A percentile compares a stretch with the other conserved stretches of the same genome.
These are phyloP conservation scores for Drosophila pseudoananassae DNA, from an alignment of 1,140 invertebrate genomes.

Conservation along the genomic window DNA sequence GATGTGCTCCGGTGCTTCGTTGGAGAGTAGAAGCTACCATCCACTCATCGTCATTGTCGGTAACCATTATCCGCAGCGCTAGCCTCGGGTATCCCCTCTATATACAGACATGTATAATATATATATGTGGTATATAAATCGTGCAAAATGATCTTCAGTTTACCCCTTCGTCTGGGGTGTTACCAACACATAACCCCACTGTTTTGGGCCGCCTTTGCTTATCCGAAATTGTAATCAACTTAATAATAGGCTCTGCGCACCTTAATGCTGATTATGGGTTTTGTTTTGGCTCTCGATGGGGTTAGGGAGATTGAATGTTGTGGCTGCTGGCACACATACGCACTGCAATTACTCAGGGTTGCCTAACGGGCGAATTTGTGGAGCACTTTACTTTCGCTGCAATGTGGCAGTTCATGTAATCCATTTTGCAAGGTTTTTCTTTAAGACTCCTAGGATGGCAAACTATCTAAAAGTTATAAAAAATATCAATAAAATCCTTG, in stretches of 20 bases:
- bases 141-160: slow-evolving; percentile 51
- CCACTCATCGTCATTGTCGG: slow-evolving; percentile 62
- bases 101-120: background rate
- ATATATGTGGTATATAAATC: slow-evolving; percentile 28
- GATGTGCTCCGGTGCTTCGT: slow-evolving; percentile 15
- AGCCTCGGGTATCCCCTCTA: slow-evolving; percentile 28
- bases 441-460: background rate
- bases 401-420: background rate
- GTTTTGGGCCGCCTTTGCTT: slow-evolving; percentile 46
- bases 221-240: slow-evolving; percentile 73
- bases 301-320: slow-evolving; percentile 34
- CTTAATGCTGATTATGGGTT: slow-evolving; percentile 71
- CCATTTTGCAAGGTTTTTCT: background rate
- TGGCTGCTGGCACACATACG: slow-evolving; percentile 42
- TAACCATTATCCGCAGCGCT: slow-evolving; percentile 37
- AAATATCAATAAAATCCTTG: too few species aligned
- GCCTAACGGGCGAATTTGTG: slow-evolving; percentile 40
- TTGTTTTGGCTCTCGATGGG: slow-evolving; percentile 24
- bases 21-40: slow-evolving; percentile 52
- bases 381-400: slow-evolving; percentile 34
- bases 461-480: too few species aligned
- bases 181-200: slow-evolving; percentile 51
- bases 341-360: slow-evolving; percentile 59
- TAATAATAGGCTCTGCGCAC: slow-evolving; percentile 63
- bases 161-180: slow-evolving; percentile 44